Percentiles rank a stretch among this genome's conserved stretches.
Conservation (phyloP, 1,140 invertebrate genomes). For the Latrodectus geometricus region DNA sequence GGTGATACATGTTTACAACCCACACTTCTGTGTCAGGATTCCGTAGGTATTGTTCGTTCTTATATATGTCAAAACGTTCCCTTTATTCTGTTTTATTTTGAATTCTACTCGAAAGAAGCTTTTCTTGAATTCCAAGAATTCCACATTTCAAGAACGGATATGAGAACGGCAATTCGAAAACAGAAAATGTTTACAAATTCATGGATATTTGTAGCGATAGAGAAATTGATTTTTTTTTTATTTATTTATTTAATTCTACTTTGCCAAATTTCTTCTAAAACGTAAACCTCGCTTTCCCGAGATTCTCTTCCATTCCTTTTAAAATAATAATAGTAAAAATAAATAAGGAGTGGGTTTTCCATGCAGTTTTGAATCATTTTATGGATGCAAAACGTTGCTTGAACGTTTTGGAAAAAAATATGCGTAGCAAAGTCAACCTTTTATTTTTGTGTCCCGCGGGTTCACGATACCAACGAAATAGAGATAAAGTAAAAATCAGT, state of each 20-base stretch:
- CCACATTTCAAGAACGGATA: not conserved
- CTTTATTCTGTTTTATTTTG: not conserved
- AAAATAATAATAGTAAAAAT: not conserved
- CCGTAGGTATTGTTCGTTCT: not conserved
- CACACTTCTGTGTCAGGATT: not conserved
- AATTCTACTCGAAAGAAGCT: not conserved
- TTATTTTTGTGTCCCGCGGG: not conserved
- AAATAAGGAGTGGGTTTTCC: not conserved
- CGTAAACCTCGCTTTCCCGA: not conserved
- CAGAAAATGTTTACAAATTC: constrained; percentile 29
- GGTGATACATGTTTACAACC: no score
- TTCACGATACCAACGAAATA: not conserved
- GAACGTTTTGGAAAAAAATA: not conserved
- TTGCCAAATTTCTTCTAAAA: not conserved
- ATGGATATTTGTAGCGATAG: constrained; percentile 14
- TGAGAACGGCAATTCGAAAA: not conserved
- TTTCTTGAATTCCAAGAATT: not conserved
- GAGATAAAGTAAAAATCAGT: not conserved
- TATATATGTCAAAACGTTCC: not conserved
- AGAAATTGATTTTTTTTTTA: constrained; percentile 12
- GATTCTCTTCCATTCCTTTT: not conserved
- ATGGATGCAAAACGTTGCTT: not conserved
- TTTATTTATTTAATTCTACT: not conserved
- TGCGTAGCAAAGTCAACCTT: not conserved
- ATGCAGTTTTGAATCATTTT: not conserved